phyloP scores from a whole-genome alignment of 2,888 invertebrate genomes.

The Cotesia congregata region DNA sequence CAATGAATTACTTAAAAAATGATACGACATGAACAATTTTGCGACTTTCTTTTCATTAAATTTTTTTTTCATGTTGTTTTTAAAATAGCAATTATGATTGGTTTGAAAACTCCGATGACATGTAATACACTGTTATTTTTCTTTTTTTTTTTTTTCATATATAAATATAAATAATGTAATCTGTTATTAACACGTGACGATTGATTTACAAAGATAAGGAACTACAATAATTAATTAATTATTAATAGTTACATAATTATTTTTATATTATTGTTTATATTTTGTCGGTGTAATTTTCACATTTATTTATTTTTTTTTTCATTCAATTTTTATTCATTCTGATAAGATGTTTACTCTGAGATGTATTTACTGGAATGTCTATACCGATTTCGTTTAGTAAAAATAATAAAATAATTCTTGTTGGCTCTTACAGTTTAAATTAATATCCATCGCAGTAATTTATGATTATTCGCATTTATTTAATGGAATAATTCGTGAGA shows the following conservation, averaged over 20 bases:
- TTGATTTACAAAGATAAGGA: constrained; percentile 69
- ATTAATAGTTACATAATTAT: constrained; percentile 59
- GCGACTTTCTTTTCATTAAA: constrained; percentile 41
- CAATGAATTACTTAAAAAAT: constrained; percentile 54
- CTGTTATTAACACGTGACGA: constrained; percentile 65
- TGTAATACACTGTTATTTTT: constrained; percentile 56
- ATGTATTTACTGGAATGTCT: constrained; percentile 66
- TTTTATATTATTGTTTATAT: constrained; percentile 59
- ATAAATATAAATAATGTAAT: constrained; percentile 64
- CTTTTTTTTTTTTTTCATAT: neutral
- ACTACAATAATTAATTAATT: constrained; percentile 67
- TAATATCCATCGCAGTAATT: constrained; percentile 46
- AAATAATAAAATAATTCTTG: constrained; percentile 33
- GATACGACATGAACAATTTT: constrained; percentile 64
- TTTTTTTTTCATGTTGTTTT: constrained; percentile 32
- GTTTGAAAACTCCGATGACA: constrained; percentile 53
- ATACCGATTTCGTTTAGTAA: constrained; percentile 49
- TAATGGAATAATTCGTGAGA: constrained; percentile 51
- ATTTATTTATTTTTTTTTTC: constrained; percentile 43
- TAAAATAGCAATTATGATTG: constrained; percentile 25
- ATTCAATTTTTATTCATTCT: constrained; percentile 47
- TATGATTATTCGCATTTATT: constrained; percentile 40
- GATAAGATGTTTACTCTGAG: constrained; percentile 32
- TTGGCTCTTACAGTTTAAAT: constrained; percentile 15
- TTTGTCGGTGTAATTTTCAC: constrained; percentile 49